phyloP scores from a whole-genome alignment of 2,797 vertebrate species.

The Etheostoma nigrum region DNA sequence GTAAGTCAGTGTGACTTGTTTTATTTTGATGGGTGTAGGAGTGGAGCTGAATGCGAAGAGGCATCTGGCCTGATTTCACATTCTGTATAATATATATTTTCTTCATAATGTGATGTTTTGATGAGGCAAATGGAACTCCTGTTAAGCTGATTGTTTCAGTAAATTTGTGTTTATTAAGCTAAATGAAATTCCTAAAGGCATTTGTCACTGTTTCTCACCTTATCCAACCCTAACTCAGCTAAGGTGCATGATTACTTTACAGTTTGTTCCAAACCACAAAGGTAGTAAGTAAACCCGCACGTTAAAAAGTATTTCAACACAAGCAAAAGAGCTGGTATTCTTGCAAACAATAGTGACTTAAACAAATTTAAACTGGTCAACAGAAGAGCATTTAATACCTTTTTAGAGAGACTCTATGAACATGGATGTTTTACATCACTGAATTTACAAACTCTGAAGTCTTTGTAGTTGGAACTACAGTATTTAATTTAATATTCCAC shows the following conservation, averaged over 20 bases:
- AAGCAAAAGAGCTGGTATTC: not conserved
- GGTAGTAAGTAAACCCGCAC: not conserved
- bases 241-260: not conserved
- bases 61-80: slow-evolving; percentile 1
- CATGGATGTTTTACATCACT: not conserved
- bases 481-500: not conserved
- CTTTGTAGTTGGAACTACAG: not conserved
- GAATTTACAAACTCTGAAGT: not conserved
- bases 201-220: not conserved
- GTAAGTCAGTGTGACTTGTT: not conserved
- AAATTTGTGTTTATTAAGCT: not conserved
- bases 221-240: not conserved
- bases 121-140: slow-evolving; percentile 4
- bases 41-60: not conserved
- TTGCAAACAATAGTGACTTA: not conserved
- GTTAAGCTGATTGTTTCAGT: not conserved
- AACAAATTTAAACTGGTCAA: not conserved
- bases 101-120: not conserved
- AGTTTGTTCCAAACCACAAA: slow-evolving; percentile 6
- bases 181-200: not conserved
- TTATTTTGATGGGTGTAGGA: not conserved
- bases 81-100: not conserved
- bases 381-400: slow-evolving; percentile 1
- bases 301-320: slow-evolving; percentile 6
- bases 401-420: not conserved